A percentile compares a stretch with the other conserved stretches of the same genome.
Evolutionary conservation across 2,113 vertebrate genomes (phyloP).

Genomic region (Piprites chloris): DNA sequence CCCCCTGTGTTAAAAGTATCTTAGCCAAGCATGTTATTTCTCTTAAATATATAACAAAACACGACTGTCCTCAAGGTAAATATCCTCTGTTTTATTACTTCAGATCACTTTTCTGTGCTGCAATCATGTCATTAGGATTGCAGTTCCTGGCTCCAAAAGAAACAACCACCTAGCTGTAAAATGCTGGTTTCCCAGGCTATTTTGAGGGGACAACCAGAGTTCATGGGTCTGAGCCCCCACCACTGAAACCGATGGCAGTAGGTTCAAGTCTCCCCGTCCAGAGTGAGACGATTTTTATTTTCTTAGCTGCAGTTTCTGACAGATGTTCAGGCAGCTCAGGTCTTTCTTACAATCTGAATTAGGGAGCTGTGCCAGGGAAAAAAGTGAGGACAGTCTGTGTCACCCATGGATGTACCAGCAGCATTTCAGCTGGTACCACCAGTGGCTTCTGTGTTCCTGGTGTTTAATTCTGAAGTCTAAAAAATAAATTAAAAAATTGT

Average conservation of each 20-base stretch:
- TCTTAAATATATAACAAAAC: slow-evolving; percentile 29
- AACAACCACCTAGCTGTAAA: slow-evolving; percentile 4
- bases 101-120: slow-evolving; percentile 29
- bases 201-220: not conserved
- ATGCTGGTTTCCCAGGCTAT: not conserved
- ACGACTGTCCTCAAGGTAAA: slow-evolving; percentile 47
- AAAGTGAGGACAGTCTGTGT: not conserved
- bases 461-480: not conserved
- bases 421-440: not conserved
- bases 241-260: not conserved
- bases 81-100: slow-evolving; percentile 41
- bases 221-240: not conserved
- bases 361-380: not conserved
- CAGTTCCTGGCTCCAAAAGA: slow-evolving; percentile 3
- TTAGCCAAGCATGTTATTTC: slow-evolving; percentile 35
- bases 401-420: not conserved
- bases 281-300: not conserved
- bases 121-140: slow-evolving; percentile 16
- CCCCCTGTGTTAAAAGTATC: not conserved
- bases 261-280: not conserved
- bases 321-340: not conserved
- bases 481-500: not conserved
- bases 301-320: not conserved
- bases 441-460: not conserved
- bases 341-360: not conserved